These are phyloP conservation scores for Oscarella lobularis DNA, from an alignment of 37 sponge, comb jelly and placozoan genomes.

Conservation along the genomic window DNA sequence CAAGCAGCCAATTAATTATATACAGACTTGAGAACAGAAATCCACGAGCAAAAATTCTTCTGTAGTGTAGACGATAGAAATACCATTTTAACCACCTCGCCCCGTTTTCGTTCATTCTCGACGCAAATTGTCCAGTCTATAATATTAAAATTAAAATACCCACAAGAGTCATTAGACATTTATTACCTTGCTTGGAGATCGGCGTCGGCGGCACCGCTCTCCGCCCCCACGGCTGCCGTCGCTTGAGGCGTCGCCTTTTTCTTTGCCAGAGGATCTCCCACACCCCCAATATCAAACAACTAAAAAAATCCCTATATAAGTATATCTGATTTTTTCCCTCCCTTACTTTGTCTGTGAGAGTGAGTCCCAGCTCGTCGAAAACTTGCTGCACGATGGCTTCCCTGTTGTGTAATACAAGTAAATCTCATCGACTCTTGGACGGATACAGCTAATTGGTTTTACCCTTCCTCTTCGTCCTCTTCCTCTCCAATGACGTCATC, in stretches of 20 bases:
- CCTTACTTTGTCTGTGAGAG: neutral
- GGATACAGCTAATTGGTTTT: neutral
- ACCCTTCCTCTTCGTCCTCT: constrained; percentile 82
- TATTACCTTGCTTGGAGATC: neutral
- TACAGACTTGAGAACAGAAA: too few species aligned
- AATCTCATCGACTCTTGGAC: too few species aligned
- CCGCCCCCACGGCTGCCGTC: neutral
- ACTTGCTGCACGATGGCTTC: constrained; percentile 9
- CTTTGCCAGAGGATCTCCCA: neutral
- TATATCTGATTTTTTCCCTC: neutral
- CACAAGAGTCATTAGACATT: too few species aligned
- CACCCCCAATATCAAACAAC: neutral
- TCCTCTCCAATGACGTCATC: constrained; percentile 94
- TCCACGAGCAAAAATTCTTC: too few species aligned
- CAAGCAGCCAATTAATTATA: too few species aligned
- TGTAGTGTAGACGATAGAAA: too few species aligned
- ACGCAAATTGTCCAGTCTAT: neutral
- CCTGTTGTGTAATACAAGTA: neutral
- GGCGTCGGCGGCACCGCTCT: neutral
- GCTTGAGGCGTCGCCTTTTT: neutral
- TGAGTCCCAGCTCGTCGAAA: constrained; percentile 10
- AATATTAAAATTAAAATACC: too few species aligned
- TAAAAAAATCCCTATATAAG: neutral
- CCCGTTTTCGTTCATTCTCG: neutral
- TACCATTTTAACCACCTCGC: too few species aligned